These are phyloP conservation scores for Alviniconcha marisindica DNA, from an alignment of 1,140 invertebrate genomes.

Conservation along the genomic window DNA sequence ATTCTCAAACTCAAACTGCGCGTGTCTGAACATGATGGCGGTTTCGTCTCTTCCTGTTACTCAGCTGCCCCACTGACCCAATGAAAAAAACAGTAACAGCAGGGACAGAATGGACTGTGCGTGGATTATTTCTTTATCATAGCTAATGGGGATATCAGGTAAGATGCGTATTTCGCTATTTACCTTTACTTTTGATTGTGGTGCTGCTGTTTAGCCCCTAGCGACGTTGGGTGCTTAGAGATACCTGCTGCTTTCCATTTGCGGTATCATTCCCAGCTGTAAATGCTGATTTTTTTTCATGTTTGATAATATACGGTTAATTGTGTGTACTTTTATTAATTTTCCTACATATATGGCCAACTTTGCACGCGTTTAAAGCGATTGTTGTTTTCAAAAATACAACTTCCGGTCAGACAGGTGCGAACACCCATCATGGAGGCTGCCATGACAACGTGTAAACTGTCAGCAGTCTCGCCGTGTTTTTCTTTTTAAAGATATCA, in stretches of 20 bases:
- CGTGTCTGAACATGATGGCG: conserved; percentile 31
- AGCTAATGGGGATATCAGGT: not conserved
- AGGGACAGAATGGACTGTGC: not conserved
- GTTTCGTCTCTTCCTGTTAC: conserved; percentile 14
- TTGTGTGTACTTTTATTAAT: too few species aligned
- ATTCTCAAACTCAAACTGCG: not conserved
- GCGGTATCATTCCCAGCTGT: too few species aligned
- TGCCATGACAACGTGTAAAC: conserved; percentile 28
- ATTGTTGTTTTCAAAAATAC: not conserved
- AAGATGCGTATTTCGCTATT: not conserved
- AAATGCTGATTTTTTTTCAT: too few species aligned
- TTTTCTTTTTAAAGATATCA: too few species aligned
- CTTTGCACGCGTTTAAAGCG: too few species aligned
- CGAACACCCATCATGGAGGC: conserved; percentile 3
- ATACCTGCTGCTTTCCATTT: too few species aligned
- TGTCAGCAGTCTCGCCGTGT: not conserved
- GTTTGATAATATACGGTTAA: too few species aligned
- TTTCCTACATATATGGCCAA: too few species aligned
- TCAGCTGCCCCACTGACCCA: conserved; percentile 5
- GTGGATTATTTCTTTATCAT: not conserved
- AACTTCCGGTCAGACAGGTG: conserved; percentile 30
- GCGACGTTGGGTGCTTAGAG: too few species aligned
- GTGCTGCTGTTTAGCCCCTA: too few species aligned
- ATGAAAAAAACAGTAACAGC: too few species aligned
- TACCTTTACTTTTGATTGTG: too few species aligned